A percentile compares a stretch with the other conserved stretches of the same genome.
phyloP scores from a whole-genome alignment of 2,113 vertebrate genomes.

The Scolopax mira region DNA sequence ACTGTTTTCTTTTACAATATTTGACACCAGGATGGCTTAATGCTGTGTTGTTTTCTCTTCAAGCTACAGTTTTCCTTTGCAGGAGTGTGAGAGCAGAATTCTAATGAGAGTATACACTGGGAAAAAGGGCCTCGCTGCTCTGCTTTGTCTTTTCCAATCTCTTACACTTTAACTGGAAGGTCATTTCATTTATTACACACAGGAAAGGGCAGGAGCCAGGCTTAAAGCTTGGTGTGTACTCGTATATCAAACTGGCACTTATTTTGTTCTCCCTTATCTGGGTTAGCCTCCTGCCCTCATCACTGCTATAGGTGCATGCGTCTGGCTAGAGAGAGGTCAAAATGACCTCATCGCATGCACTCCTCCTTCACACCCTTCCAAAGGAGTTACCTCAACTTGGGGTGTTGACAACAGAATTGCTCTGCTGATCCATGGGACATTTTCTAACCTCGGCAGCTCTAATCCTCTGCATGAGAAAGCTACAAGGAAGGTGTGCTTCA shows the following conservation, averaged over 20 bases:
- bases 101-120: not conserved
- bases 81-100: slow-evolving; percentile 48
- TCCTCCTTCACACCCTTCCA: not conserved
- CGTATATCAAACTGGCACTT: slow-evolving; percentile 60
- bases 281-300: slow-evolving; percentile 12
- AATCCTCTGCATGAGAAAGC: slow-evolving; percentile 7
- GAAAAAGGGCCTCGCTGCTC: slow-evolving; percentile 1
- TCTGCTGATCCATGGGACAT: not conserved
- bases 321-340: slow-evolving; percentile 9
- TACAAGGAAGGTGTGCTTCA: not conserved
- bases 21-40: slow-evolving; percentile 54
- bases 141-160: slow-evolving; percentile 52
- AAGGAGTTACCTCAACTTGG: not conserved
- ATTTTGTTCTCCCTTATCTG: slow-evolving; percentile 41
- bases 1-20: slow-evolving; percentile 51
- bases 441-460: not conserved
- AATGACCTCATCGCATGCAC: not conserved
- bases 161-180: slow-evolving; percentile 54
- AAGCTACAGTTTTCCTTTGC: slow-evolving; percentile 47
- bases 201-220: slow-evolving; percentile 39
- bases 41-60: slow-evolving; percentile 54
- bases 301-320: not conserved
- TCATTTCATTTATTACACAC: slow-evolving; percentile 57
- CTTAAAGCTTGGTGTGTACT: slow-evolving; percentile 32
- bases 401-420: not conserved